Base-by-base conservation (phyloP, 2,888 invertebrate species). In the Heliconius hortense region DNA sequence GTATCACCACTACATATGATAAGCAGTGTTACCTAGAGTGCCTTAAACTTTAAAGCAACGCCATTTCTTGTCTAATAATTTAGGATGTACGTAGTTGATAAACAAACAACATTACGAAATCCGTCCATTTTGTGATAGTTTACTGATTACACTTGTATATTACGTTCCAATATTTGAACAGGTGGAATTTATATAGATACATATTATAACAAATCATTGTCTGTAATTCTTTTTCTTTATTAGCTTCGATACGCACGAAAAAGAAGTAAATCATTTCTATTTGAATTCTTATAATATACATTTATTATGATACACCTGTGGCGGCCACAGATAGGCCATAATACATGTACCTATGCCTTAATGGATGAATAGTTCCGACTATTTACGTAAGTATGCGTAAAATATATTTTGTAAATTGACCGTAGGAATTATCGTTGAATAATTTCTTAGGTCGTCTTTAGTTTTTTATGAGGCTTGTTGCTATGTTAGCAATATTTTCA, bases 61-160 rank as follows among this genome's bases (percentile, higher is more conserved):
- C 24, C 11, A 24, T 24, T 70, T 35, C 56, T 70, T 31, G 24
- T 71, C 43, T n/a, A 56, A 8, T 68, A 48, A 18, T 18, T 68
- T 56, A 56, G n/a, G 15, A 24, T 69, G n/a, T 53, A n/a, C 53
- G 56, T 56, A 69, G 31, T 69, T 31, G 56, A 56, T 35, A 56
- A 56, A 69, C 21, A 69, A 69, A 31, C n/a, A 56, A 69, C 24
- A 35, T n/a, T 62, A 60, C 39, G n/a, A 62, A 15, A 62, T 62
- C 71, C 71, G 71, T 71, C 71, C 71, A 60, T 60, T 70, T 71
- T 71, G 71, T 71, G 71, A 71, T 71, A 71, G 26, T 7, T 60
- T 71, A 56, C 31, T 69, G 31, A 53, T 69, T 69, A 53, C 69
- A 56, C 31, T 69, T 18, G 31, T 56, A 53, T 31, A 53, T 69